Evolutionary conservation across 2,113 vertebrate species (phyloP).

Genomic region (Brachypodius melanocephalos): DNA sequence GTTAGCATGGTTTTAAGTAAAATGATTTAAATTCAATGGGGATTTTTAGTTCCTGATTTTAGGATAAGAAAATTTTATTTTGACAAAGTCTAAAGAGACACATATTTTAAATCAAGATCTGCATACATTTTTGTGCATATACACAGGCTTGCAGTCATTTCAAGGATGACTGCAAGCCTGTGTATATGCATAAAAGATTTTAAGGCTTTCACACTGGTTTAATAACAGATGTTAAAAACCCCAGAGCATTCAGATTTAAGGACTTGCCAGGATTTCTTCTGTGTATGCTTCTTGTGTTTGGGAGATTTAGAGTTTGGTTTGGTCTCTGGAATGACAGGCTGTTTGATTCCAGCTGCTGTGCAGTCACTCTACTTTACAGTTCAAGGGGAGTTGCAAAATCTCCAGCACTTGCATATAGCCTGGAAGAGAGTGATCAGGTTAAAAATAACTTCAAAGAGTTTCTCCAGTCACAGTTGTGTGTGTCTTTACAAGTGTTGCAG

Average conservation of each 20-base stretch:
- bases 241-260: neutral
- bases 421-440: neutral
- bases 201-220: neutral
- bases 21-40: neutral
- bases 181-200: neutral
- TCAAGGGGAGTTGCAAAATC: neutral
- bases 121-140: neutral
- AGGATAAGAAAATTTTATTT: neutral
- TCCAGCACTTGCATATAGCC: neutral
- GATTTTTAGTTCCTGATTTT: neutral
- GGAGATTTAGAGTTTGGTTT: neutral
- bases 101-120: neutral
- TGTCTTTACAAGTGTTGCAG: neutral
- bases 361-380: neutral
- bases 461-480: neutral
- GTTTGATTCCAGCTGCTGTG: neutral
- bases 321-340: neutral
- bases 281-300: neutral
- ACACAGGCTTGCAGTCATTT: neutral
- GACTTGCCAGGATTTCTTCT: neutral
- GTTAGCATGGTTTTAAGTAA: neutral
- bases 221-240: neutral
- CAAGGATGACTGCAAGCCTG: neutral
- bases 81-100: neutral
- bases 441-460: neutral